These are phyloP conservation scores for Cactoblastis cactorum DNA, from an alignment of 2,888 invertebrate species.

Conservation along the genomic window DNA sequence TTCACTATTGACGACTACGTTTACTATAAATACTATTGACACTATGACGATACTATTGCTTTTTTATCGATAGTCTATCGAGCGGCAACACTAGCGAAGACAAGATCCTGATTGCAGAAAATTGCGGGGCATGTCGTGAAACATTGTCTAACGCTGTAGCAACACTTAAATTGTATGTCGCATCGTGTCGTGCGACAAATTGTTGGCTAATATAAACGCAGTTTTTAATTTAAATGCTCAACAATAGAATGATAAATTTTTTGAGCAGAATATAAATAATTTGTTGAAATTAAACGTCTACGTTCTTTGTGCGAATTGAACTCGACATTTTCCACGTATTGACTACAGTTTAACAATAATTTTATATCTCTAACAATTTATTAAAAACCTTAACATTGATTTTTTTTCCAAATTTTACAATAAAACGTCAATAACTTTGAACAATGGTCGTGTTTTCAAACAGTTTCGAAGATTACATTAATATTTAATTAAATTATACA, in stretches of 20 bases:
- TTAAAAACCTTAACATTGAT: slow-evolving; percentile 48
- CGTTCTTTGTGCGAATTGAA: slow-evolving; percentile 69
- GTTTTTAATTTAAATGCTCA: slow-evolving; percentile 3
- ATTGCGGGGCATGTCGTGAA: too few relatives aligned
- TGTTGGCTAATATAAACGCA: background rate
- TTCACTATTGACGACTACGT: too few relatives aligned
- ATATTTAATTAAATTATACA: background rate
- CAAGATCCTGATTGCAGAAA: too few relatives aligned
- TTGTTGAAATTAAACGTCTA: slow-evolving; percentile 37
- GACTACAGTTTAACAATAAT: slow-evolving; percentile 61
- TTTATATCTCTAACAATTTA: slow-evolving; percentile 39
- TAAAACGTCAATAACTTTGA: slow-evolving; percentile 52
- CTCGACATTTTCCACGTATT: slow-evolving; percentile 56
- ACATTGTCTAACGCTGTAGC: too few relatives aligned
- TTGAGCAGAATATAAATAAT: slow-evolving; percentile 13
- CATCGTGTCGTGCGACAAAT: too few relatives aligned
- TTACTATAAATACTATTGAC: too few relatives aligned
- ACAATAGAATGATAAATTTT: background rate
- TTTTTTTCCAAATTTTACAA: slow-evolving; percentile 44
- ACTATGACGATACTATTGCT: too few relatives aligned
- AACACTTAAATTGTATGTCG: too few relatives aligned
- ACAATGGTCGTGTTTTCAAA: slow-evolving; percentile 16
- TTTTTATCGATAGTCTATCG: too few relatives aligned
- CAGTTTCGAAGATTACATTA: slow-evolving; percentile 3
- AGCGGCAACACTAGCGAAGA: too few relatives aligned